Conservation (phyloP, 2,888 invertebrate genomes). For the Ophion costatus region DNA sequence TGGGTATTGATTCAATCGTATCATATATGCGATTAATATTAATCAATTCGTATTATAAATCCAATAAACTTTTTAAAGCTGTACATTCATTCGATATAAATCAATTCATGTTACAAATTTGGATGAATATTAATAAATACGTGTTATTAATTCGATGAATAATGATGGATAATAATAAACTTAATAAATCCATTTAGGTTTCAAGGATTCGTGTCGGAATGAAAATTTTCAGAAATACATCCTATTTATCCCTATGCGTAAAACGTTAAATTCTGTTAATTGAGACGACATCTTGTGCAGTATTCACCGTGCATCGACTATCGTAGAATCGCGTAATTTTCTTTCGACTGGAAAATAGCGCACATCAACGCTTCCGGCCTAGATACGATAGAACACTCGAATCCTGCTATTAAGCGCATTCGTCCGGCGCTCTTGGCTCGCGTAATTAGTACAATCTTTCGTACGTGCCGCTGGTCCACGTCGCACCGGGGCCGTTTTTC, state of each 20-base stretch:
- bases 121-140: too few relatives aligned
- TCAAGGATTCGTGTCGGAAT: background rate
- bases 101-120: background rate
- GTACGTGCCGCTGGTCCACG: conserved; percentile 73
- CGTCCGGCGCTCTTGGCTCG: conserved; percentile 58
- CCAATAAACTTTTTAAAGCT: too few relatives aligned
- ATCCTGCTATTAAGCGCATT: conserved; percentile 23
- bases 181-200: background rate
- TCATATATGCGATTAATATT: too few relatives aligned
- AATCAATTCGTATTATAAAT: too few relatives aligned
- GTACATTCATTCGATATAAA: too few relatives aligned
- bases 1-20: background rate
- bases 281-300: conserved; percentile 76
- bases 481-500: conserved; percentile 22
- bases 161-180: too few relatives aligned
- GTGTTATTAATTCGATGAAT: too few relatives aligned
- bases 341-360: conserved; percentile 64
- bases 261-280: conserved; percentile 69
- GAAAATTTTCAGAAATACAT: background rate
- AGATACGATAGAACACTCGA: conserved; percentile 42
- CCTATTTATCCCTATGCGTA: conserved; percentile 9
- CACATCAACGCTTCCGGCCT: conserved; percentile 71
- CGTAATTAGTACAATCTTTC: conserved; percentile 81
- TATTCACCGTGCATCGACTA: conserved; percentile 74
- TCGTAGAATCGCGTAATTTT: conserved; percentile 77